These are phyloP conservation scores for Hapalemur alaotrensis DNA, from an alignment of 2,797 vertebrate genomes.

Conservation along the genomic window DNA sequence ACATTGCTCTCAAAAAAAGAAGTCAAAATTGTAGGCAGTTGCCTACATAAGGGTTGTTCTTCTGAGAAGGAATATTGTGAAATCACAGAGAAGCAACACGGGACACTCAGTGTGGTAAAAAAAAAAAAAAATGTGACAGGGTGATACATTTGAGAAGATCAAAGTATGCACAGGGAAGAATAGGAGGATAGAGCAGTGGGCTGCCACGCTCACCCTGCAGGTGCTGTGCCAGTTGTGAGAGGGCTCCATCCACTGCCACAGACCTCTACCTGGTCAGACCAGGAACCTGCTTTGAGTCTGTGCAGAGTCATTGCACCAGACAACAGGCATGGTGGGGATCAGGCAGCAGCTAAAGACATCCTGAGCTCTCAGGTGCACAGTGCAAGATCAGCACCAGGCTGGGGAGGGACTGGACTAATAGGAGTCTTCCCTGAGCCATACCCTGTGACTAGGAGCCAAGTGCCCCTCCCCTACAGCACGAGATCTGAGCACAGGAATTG, in stretches of 20 bases:
- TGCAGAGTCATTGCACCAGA: background rate
- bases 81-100: background rate
- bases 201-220: background rate
- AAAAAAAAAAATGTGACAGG: background rate
- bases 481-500: background rate
- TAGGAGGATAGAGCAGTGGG: background rate
- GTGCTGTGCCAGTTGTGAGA: background rate
- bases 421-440: background rate
- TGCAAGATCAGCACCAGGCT: background rate
- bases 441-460: background rate
- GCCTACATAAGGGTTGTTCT: background rate
- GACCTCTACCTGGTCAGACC: background rate
- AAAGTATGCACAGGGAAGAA: background rate
- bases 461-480: background rate
- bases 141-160: background rate
- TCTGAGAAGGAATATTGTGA: background rate
- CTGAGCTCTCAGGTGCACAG: background rate
- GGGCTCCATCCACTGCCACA: background rate
- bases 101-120: background rate
- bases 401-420: background rate
- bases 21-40: background rate
- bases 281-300: background rate
- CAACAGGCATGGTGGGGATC: fast-evolving
- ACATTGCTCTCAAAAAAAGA: background rate
- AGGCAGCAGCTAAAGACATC: background rate